Evolutionary conservation across 64 coral and sea anemone species (phyloP).

Genomic region (Montipora foliosa): DNA sequence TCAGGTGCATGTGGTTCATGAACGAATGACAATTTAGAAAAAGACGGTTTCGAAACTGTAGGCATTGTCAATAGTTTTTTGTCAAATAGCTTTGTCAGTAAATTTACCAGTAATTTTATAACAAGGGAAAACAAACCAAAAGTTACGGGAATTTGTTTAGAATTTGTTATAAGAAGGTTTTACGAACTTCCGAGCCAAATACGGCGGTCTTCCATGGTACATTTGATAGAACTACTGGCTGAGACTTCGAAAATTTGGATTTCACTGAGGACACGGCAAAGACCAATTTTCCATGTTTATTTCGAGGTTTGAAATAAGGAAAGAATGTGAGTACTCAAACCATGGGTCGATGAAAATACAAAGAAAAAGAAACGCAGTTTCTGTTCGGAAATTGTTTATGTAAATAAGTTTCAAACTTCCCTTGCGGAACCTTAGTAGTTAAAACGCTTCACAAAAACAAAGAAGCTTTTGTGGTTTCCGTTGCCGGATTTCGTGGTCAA

Average conservation of each 20-base stretch:
- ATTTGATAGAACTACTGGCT: no score
- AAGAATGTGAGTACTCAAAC: not conserved
- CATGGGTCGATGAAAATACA: not conserved
- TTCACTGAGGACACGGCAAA: not conserved
- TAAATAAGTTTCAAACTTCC: slow-evolving; percentile 11
- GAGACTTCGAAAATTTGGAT: no score
- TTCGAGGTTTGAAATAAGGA: not conserved
- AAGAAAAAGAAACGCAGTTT: not conserved
- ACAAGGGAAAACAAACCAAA: no score
- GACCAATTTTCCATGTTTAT: not conserved
- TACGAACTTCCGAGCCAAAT: not conserved
- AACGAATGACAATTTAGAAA: not conserved
- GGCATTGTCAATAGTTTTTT: not conserved
- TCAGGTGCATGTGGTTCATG: not conserved
- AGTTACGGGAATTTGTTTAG: not conserved
- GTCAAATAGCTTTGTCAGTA: no score
- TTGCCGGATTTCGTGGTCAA: not conserved
- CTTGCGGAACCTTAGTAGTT: slow-evolving; percentile 32
- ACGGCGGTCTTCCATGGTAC: no score
- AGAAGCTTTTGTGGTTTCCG: slow-evolving; percentile 27
- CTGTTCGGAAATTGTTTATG: slow-evolving; percentile 27
- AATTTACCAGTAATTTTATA: not conserved
- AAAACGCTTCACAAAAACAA: not conserved
- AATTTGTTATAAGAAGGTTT: not conserved
- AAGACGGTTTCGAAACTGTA: not conserved